phyloP scores from a whole-genome alignment of 2,888 invertebrate species.

The Cryptocheilus praepositus region DNA sequence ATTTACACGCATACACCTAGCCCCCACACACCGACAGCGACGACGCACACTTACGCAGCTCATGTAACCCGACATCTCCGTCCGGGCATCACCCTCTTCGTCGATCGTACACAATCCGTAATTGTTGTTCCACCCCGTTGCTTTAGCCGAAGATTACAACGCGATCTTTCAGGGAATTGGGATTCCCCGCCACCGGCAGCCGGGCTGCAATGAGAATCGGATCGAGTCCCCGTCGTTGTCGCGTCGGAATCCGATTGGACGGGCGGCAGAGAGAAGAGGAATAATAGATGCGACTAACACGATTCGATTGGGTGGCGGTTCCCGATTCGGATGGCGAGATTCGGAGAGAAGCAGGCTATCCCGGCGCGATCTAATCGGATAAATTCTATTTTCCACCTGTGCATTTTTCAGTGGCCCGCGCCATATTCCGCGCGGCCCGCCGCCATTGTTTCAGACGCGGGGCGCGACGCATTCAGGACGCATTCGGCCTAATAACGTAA shows the following conservation, averaged over 20 bases:
- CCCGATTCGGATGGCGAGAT: slow-evolving; percentile 1
- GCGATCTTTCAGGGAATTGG: slow-evolving; percentile 61
- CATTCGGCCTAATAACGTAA: too few species aligned
- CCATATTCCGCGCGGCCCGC: neutral
- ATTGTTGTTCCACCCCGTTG: slow-evolving; percentile 61
- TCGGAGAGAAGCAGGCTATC: slow-evolving; percentile 20
- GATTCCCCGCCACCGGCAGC: slow-evolving; percentile 43
- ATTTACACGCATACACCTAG: slow-evolving; percentile 60
- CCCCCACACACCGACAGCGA: neutral
- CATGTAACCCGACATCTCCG: slow-evolving; percentile 36
- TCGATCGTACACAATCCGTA: slow-evolving; percentile 59
- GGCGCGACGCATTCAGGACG: too few species aligned
- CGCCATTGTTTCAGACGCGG: too few species aligned
- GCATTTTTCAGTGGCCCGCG: slow-evolving; percentile 7
- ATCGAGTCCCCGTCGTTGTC: slow-evolving; percentile 54
- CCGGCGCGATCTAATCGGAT: slow-evolving; percentile 28
- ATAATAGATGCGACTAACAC: slow-evolving; percentile 52
- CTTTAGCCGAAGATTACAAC: slow-evolving; percentile 62
- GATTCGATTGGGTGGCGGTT: slow-evolving; percentile 42
- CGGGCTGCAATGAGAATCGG: slow-evolving; percentile 53
- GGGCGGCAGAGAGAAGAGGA: slow-evolving; percentile 39
- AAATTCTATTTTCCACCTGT: slow-evolving; percentile 21
- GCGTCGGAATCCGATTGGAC: slow-evolving; percentile 49
- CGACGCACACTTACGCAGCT: neutral
- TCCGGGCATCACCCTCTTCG: slow-evolving; percentile 48